Base-by-base conservation (phyloP, 2,888 invertebrate genomes). In the Cheilosia grossa region DNA sequence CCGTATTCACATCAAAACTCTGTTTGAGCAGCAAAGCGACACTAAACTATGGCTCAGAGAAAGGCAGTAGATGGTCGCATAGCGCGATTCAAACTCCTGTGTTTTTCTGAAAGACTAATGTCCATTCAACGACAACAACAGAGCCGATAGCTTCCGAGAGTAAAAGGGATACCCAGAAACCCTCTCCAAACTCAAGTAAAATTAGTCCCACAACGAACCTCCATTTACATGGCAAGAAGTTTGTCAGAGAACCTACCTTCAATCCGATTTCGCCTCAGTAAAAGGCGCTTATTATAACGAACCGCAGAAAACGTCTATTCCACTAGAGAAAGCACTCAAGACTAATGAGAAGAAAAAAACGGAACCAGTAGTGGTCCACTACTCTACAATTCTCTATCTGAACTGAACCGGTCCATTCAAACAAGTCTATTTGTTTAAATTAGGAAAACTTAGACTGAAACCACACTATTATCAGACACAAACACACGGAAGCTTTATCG, bases 401-500 rank as follows among this genome's bases (percentile, higher is more conserved):
- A 74, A 74, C 58, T 33, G 37, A 74, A 74, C 63, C 40, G 58
- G 75, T 66, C 66, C 40, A 58, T 15, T 9, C 42, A 61, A 77
- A 61, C 61, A 61, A 77, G 67, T 75, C 51, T 59, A 44, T 59
- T 53, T 66, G 19, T 42, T 21, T 19, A 47, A 56, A 59, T 10
- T 17, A 2, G 44, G 15, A 56, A 44, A 53, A 47, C 17, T 9
- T 24, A 67, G 44, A 67, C 40, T 13, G 24, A 21, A 56, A 44
- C 24, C 37, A 7, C 19, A 61, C 51, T 67, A 69, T 58, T 47
- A 73, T 49, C 58, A 73, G 44, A 27, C 72, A 30, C 47, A 51
- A 54, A 30, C 47, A 44, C 17, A 17, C 17, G 3, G 1, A 15
- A 10, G 30, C 51, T 37, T 69, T 77, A 77, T 77, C 69, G 53